phyloP scores from a whole-genome alignment of 2,888 invertebrate genomes.

The Malthinus seriepunctatus region DNA sequence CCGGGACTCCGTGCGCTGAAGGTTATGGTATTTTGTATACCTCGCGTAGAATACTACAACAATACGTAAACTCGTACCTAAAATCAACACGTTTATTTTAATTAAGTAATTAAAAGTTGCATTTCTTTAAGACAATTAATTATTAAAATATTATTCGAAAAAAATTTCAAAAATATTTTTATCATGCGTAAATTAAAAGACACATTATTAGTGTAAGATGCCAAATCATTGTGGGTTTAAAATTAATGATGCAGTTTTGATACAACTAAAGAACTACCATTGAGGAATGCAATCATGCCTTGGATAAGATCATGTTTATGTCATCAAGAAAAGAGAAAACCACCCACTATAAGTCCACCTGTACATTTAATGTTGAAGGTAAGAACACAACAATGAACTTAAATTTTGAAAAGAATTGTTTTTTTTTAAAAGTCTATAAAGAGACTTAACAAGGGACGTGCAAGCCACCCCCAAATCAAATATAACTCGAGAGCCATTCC shows the following conservation, averaged over 20 bases:
- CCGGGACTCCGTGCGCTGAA: constrained; percentile 47
- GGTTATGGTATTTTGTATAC: constrained; percentile 26
- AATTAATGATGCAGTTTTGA: constrained; percentile 18
- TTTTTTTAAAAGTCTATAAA: too few species aligned
- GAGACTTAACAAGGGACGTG: not conserved
- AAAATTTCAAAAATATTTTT: too few species aligned
- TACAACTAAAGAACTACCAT: constrained; percentile 8
- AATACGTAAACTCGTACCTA: not conserved
- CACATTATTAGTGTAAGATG: too few species aligned
- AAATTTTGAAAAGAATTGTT: not conserved
- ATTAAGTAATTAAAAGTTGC: not conserved
- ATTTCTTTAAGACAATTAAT: too few species aligned
- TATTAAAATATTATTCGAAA: too few species aligned
- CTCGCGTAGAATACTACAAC: not conserved
- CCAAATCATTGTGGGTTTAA: not conserved
- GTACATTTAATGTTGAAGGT: constrained; percentile 57
- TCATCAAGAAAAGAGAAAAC: constrained; percentile 55
- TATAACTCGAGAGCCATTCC: too few species aligned
- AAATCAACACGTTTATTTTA: not conserved
- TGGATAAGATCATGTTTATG: constrained; percentile 57
- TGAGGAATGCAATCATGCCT: constrained; percentile 47
- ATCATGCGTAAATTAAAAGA: too few species aligned
- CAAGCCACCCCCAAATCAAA: too few species aligned
- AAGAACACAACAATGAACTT: constrained; percentile 29
- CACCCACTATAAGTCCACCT: constrained; percentile 55